Base-by-base conservation (phyloP, 2,113 vertebrate species). In the Hiodon tergisus region DNA sequence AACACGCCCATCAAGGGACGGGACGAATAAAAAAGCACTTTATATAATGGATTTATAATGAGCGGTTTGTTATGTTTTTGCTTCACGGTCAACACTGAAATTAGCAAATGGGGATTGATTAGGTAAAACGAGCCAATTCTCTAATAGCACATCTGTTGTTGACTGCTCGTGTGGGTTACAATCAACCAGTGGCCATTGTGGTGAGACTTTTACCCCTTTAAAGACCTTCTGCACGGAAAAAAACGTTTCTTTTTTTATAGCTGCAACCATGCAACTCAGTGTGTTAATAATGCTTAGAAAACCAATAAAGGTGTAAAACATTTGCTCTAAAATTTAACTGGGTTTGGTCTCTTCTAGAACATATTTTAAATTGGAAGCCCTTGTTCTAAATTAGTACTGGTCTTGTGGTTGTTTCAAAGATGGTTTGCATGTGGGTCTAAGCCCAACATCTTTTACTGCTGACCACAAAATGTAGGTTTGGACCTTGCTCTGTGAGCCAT, bases 11-110 rank as follows among this genome's bases (percentile, higher is more conserved):
- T 62, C 58, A 52, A 70, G 48, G 55, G 48, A 52, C 62, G 61
- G 48, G 53, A 48, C 52, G 50, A 58, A 46, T 13, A 52, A 53
- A 57, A 60, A 53, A 66, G 61, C 50, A 17, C 48, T 63, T 73
- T 73, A 62, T 53, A 4, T 57, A 76, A 69, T 69, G 57, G 57
- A 76, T 76, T 61, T 61, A 76, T 70, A 62, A 76, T 53, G 67
- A 76, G 47, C n/a, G 16, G 57, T 62, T 60, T 69, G 69, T 76
- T 75, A 69, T 59, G 14, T 8, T 4, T 69, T 51, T 69, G 74
- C 67, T 50, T 51, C 58, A 47, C 55, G 53, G 74, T 69, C 16
- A 53, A 59, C 57, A 61, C 48, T 76, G 51, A 31, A 61, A 71
- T 13, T 53, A 58, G 3, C 16, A 54, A 76, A 70, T 69, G 53